phyloP scores from a whole-genome alignment of 2,113 vertebrate genomes.

The Zosterops japonicus region DNA sequence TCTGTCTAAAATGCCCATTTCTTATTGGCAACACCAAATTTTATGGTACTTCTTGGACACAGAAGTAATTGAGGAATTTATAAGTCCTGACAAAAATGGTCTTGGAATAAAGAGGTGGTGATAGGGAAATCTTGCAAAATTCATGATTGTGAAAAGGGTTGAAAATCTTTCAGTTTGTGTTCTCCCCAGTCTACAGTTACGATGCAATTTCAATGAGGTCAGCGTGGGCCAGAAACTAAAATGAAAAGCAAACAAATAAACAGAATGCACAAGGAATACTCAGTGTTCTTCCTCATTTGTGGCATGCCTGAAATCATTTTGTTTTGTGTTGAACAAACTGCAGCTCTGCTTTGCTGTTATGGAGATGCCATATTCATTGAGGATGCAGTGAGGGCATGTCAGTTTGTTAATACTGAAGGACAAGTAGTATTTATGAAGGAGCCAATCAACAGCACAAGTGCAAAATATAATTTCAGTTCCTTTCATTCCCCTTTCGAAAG shows the following conservation, averaged over 20 bases:
- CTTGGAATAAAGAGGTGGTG: background rate
- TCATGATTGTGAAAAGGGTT: background rate
- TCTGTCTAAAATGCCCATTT: background rate
- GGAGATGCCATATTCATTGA: background rate
- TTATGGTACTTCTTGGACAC: background rate
- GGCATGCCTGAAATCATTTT: background rate
- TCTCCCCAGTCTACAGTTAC: background rate
- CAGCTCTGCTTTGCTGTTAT: background rate
- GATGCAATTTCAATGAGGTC: accelerated
- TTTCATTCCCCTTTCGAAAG: background rate
- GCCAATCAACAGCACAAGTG: background rate
- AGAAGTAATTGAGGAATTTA: background rate
- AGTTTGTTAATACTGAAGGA: background rate
- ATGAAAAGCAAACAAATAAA: background rate
- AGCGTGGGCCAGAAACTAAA: background rate
- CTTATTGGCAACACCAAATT: background rate
- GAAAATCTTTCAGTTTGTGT: background rate
- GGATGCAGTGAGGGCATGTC: background rate
- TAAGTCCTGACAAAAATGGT: background rate
- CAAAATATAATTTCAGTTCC: background rate
- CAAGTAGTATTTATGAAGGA: background rate
- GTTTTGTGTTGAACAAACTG: background rate
- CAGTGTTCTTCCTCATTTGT: background rate
- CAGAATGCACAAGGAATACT: background rate
- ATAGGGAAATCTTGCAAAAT: background rate